Evolutionary conservation across 2,113 vertebrate species (phyloP).

Genomic region (Micromys minutus): DNA sequence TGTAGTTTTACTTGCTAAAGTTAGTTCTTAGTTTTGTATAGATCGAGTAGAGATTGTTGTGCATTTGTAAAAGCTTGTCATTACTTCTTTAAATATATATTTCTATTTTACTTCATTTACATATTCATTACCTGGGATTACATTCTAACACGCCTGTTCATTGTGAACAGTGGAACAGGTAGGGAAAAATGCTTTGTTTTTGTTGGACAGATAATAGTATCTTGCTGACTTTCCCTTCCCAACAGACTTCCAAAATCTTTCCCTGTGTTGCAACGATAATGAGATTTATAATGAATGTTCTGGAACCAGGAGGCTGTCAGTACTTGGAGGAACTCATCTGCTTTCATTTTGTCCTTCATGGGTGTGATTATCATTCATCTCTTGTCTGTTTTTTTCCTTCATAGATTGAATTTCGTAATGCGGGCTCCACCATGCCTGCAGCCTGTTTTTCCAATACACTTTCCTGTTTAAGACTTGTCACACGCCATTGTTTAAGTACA

Average conservation of each 20-base stretch:
- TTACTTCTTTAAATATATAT: neutral
- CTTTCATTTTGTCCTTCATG: slow-evolving; percentile 24
- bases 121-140: neutral
- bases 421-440: neutral
- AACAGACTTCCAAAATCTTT: slow-evolving; percentile 48
- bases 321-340: neutral
- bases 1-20: neutral
- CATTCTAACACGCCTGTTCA: neutral
- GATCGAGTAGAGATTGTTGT: neutral
- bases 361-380: neutral
- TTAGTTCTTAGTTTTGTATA: neutral
- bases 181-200: slow-evolving; percentile 46
- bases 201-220: slow-evolving; percentile 59
- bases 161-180: slow-evolving; percentile 35
- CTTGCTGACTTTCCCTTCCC: neutral
- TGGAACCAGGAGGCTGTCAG: neutral
- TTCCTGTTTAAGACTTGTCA: slow-evolving; percentile 5
- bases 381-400: neutral
- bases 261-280: neutral
- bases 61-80: neutral
- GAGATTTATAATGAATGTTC: neutral
- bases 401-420: slow-evolving; percentile 27
- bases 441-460: neutral
- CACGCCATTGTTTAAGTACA: slow-evolving; percentile 29
- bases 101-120: neutral